These are phyloP conservation scores for Caranx ignobilis DNA, from an alignment of 2,113 vertebrate species.

Conservation along the genomic window DNA sequence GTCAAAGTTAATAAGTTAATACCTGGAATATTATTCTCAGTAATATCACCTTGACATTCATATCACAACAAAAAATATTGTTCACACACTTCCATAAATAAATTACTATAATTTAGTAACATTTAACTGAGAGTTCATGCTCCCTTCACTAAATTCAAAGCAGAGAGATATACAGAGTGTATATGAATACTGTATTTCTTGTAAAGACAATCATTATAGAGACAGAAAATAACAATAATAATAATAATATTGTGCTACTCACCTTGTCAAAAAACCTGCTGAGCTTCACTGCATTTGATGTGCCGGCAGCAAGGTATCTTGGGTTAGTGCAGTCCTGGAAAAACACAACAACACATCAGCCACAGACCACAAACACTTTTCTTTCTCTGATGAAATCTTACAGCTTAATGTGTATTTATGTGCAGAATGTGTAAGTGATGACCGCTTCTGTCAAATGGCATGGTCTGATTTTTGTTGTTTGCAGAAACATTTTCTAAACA, in stretches of 20 bases:
- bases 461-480: neutral
- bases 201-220: neutral
- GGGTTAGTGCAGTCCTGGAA: constrained; percentile 94
- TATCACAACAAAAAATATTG: too few relatives aligned
- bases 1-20: too few relatives aligned
- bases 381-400: neutral
- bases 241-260: constrained; percentile 40
- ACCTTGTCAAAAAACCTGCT: constrained; percentile 99
- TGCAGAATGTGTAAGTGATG: neutral
- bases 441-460: neutral
- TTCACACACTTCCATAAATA: too few relatives aligned
- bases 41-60: too few relatives aligned
- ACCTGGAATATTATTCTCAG: too few relatives aligned
- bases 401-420: neutral
- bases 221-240: neutral
- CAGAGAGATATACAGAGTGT: neutral
- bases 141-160: too few relatives aligned
- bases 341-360: constrained; percentile 43
- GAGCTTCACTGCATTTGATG: constrained; percentile 96
- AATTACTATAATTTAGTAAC: too few relatives aligned
- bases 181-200: neutral
- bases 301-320: constrained; percentile 93
- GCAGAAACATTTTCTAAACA: neutral
- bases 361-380: constrained; percentile 12
- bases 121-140: too few relatives aligned